A percentile compares a stretch with the other conserved stretches of the same genome.
Conservation (phyloP, 2,888 invertebrate species). For the Drosophila histrio region DNA sequence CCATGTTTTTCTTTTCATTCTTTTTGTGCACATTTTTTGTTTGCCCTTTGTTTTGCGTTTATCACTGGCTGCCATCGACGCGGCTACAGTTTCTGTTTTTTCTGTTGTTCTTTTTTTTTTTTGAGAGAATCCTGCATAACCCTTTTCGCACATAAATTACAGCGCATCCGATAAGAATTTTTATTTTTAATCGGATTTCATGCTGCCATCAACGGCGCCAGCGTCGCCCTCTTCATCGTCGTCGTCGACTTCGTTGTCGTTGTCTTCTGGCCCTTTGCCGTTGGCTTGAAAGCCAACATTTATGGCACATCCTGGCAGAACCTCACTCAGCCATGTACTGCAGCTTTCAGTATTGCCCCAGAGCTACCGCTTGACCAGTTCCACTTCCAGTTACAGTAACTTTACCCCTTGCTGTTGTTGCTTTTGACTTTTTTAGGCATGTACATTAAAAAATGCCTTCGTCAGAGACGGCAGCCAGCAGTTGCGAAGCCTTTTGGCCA, state of each 20-base stretch:
- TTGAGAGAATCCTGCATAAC: constrained; percentile 62
- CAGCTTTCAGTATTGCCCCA: constrained; percentile 43
- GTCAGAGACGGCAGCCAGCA: constrained; percentile 32
- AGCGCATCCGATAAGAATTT: constrained; percentile 82
- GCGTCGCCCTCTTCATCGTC: constrained; percentile 30
- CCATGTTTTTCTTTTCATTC: constrained; percentile 20
- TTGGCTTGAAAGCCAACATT: constrained; percentile 70
- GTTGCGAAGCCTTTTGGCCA: constrained; percentile 19
- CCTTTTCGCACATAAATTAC: constrained; percentile 83
- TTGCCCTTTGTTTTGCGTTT: constrained; percentile 77
- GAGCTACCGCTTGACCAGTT: constrained; percentile 68
- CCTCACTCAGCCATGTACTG: constrained; percentile 60
- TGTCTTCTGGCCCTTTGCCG: constrained; percentile 49
- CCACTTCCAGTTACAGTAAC: not conserved
- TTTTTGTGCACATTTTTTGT: constrained; percentile 61
- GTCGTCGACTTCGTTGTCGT: constrained; percentile 17
- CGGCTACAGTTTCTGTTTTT: constrained; percentile 67
- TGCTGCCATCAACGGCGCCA: constrained; percentile 77
- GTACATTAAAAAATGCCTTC: constrained; percentile 72
- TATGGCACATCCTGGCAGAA: constrained; percentile 71
- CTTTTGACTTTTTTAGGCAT: constrained; percentile 31
- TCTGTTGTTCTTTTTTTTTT: constrained; percentile 9
- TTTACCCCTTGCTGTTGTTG: constrained; percentile 15
- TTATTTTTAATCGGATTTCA: constrained; percentile 82
- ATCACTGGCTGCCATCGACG: constrained; percentile 77